These are phyloP conservation scores for Peromyscus attwateri DNA, from an alignment of 2,797 vertebrate genomes.

Conservation along the genomic window DNA sequence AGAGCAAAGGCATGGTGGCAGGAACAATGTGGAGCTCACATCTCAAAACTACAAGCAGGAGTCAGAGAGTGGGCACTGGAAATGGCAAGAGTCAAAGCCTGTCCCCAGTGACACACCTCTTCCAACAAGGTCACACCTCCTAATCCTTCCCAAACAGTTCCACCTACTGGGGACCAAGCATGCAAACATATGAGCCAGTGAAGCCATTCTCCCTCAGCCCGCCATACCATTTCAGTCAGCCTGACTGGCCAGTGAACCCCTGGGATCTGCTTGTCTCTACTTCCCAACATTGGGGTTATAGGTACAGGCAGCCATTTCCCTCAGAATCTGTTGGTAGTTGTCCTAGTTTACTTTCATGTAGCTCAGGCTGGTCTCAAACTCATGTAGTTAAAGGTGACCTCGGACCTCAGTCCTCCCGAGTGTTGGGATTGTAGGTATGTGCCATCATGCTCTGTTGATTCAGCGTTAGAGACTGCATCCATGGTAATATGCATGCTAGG, in stretches of 20 bases:
- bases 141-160: not conserved
- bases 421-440: not conserved
- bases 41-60: not conserved
- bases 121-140: not conserved
- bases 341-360: not conserved
- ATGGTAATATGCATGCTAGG: not conserved
- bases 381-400: not conserved
- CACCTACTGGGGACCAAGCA: not conserved
- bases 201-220: not conserved
- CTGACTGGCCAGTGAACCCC: not conserved
- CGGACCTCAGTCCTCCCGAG: not conserved
- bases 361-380: not conserved
- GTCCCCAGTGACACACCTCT: not conserved
- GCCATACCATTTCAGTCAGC: not conserved
- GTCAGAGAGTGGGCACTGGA: not conserved
- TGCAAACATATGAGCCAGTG: not conserved
- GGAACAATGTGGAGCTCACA: not conserved
- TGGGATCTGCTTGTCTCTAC: not conserved
- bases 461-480: not conserved
- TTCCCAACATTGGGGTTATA: not conserved
- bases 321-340: not conserved
- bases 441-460: not conserved
- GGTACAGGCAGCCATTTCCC: not conserved
- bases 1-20: not conserved
- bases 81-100: not conserved